Base-by-base conservation (phyloP, 2,113 vertebrate species). In the Rallus limicola region DNA sequence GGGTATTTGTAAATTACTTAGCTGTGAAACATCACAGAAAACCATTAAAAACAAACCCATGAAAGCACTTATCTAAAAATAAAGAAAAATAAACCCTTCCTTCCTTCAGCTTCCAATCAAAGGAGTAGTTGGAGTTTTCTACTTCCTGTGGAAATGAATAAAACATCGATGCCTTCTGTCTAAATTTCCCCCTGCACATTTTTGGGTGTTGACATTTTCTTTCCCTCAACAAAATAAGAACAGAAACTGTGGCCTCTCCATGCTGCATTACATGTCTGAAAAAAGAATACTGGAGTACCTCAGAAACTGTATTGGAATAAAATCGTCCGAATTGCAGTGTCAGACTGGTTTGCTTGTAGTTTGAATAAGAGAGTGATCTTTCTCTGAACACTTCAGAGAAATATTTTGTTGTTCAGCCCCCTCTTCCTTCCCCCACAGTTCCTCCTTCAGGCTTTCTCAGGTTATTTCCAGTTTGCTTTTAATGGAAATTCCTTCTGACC, bases 401-500 rank as follows among this genome's bases (percentile, higher is more conserved):
- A 88, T 67, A 92, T 80, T 83, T 93, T 5, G 2, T 63, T 71
- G 10, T 84, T 81, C 74, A 86, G 7, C 24, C 65, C 34, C 59
- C 44, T 55, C 46, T 77, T 77, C 12, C 36, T 93, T 81, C 52
- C 64, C 50, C 40, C 55, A 82, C 46, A 46, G 29, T 76, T 92
- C 60, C 67, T 93, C 34, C 46, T 92, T 42, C 69, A 70, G 36
- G 55, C 84, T 85, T 95, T n/a, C 50, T 82, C 56, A 88, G 33
- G 71, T 94, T 85, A 82, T 74, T 95, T 91, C 29, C 58, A 82
- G 23, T 92, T 95, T 89, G 31, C 53, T 94, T 75, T 71, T 93
- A 96, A 92, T 92, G 84, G 65, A 94, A 94, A 93, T 94, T 95
- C 88, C 95, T 96, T 77, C 92, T 93, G 86, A 89, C 44, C 65